Conservation (phyloP, 2,888 invertebrate genomes). For the Lochmaea capreae region DNA sequence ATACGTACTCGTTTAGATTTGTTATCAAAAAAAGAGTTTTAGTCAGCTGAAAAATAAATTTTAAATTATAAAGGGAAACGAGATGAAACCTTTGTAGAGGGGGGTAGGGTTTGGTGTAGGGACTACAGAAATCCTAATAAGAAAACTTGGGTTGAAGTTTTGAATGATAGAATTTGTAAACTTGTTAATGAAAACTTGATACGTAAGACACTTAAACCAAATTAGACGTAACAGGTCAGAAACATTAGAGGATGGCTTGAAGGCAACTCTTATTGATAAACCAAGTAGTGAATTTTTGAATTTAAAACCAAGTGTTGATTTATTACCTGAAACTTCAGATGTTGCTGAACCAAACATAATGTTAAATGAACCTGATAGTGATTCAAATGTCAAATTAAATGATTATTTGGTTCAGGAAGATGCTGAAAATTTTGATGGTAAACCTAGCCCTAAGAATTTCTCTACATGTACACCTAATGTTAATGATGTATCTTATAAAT, state of each 20-base stretch:
- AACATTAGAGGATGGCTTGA: not conserved
- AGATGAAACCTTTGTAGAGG: no score
- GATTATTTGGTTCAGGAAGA: not conserved
- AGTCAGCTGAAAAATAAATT: no score
- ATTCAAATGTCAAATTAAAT: not conserved
- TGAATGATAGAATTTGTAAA: not conserved
- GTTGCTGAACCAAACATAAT: not conserved
- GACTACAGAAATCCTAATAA: no score
- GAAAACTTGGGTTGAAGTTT: not conserved
- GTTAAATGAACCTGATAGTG: not conserved
- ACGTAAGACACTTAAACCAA: no score
- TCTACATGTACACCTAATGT: not conserved
- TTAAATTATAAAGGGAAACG: no score
- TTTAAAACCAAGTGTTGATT: not conserved
- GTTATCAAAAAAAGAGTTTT: no score
- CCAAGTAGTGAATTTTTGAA: conserved; percentile 1
- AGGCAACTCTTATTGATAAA: not conserved
- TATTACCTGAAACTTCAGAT: not conserved
- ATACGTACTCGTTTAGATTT: no score
- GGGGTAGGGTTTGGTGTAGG: no score
- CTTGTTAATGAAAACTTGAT: no score
- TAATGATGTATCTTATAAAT: not conserved
- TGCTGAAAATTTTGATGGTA: no score
- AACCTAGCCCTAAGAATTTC: not conserved
- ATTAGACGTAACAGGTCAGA: no score